Percentiles rank a stretch among this genome's conserved stretches.
These are phyloP conservation scores for Amblyopsis hoosieri DNA, from an alignment of 2,797 vertebrate species.

Conservation along the genomic window DNA sequence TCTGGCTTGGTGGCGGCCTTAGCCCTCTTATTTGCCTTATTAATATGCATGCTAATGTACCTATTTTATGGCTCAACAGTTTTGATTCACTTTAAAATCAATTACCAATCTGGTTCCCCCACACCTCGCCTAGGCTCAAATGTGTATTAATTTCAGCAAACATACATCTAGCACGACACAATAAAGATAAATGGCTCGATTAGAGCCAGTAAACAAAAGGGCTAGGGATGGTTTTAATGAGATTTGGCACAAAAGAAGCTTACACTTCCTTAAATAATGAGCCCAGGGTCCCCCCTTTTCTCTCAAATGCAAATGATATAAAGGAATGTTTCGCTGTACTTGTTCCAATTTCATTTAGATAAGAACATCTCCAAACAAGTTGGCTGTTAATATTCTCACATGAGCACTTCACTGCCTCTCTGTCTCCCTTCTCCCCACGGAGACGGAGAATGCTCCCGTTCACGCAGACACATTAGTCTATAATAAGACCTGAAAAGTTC, in stretches of 20 bases:
- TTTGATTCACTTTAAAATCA: conserved; percentile 83
- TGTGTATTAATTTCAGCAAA: conserved; percentile 83
- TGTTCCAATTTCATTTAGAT: conserved; percentile 83
- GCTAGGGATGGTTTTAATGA: conserved; percentile 78
- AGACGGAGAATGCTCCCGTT: conserved; percentile 61
- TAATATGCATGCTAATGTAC: conserved; percentile 83
- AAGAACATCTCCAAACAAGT: conserved; percentile 78
- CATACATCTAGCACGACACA: conserved; percentile 78
- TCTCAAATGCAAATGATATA: conserved; percentile 78
- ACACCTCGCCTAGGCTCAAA: conserved; percentile 75
- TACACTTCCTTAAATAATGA: conserved; percentile 84
- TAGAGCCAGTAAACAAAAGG: conserved; percentile 82
- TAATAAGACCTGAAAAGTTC: conserved; percentile 78
- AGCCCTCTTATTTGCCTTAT: conserved; percentile 73
- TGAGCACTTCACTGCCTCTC: conserved; percentile 75
- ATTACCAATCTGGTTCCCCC: conserved; percentile 86
- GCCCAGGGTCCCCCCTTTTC: conserved; percentile 68
- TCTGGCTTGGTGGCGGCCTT: conserved; percentile 63
- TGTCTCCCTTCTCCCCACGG: conserved; percentile 64
- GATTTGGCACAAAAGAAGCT: conserved; percentile 80
- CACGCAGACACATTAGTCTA: conserved; percentile 60
- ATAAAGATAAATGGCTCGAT: conserved; percentile 84
- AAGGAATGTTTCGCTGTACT: conserved; percentile 79
- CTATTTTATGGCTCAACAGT: conserved; percentile 83
- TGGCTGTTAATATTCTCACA: conserved; percentile 80